These are phyloP conservation scores for Mystacornis crossleyi DNA, from an alignment of 2,113 vertebrate species.

Conservation along the genomic window DNA sequence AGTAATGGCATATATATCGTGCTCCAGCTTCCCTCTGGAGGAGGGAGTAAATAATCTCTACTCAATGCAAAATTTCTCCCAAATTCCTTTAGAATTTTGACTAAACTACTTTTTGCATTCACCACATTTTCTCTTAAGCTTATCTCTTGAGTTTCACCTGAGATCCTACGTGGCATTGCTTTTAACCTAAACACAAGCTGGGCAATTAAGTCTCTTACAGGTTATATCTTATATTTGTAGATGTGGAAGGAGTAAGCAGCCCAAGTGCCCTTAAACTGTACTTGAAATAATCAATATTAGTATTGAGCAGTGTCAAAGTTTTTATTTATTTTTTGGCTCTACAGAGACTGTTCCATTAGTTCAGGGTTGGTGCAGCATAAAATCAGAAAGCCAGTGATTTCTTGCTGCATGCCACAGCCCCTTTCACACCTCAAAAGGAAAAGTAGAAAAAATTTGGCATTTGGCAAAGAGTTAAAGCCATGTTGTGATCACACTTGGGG, in stretches of 20 bases:
- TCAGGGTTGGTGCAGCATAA: neutral
- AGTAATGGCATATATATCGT: neutral
- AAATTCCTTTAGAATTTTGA: neutral
- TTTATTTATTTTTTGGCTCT: neutral
- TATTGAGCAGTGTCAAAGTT: neutral
- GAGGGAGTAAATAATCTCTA: neutral
- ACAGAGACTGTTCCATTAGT: neutral
- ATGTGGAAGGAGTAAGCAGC: neutral
- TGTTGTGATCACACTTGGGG: neutral
- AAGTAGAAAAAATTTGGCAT: neutral
- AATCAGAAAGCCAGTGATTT: neutral
- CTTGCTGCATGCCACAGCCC: neutral
- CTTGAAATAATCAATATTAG: fast-evolving
- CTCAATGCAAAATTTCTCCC: neutral
- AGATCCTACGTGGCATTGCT: neutral
- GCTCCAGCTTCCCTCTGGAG: neutral
- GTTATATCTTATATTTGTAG: neutral
- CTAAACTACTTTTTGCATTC: neutral
- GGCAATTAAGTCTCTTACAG: neutral
- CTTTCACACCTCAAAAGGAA: neutral
- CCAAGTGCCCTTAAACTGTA: neutral
- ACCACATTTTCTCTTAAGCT: neutral
- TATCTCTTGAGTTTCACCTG: neutral
- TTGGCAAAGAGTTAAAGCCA: neutral
- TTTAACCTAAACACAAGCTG: neutral